A percentile compares a stretch with the other conserved stretches of the same genome.
Evolutionary conservation across 1,140 invertebrate species (phyloP).

Genomic region (Cataglyphis hispanica): DNA sequence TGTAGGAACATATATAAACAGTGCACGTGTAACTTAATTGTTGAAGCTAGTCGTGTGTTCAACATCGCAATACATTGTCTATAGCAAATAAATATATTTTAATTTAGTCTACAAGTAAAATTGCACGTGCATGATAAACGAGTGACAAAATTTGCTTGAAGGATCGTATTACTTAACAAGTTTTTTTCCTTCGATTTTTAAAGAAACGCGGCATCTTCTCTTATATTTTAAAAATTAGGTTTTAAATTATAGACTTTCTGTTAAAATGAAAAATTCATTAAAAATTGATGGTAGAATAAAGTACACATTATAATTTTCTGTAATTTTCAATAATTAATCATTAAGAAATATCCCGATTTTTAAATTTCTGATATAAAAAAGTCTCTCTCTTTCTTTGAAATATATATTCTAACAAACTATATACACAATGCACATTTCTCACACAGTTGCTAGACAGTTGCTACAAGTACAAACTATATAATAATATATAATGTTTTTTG

Average conservation of each 20-base stretch:
- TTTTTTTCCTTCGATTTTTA: not conserved
- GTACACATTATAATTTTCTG: not conserved
- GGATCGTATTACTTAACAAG: not conserved
- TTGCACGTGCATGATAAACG: not conserved
- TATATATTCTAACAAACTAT: no score
- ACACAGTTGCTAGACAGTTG: not conserved
- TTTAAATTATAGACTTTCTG: not conserved
- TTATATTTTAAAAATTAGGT: not conserved
- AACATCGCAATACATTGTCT: not conserved
- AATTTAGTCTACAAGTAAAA: not conserved
- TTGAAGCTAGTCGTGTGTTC: not conserved
- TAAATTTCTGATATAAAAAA: no score
- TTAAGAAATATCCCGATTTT: not conserved
- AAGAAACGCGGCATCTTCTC: not conserved
- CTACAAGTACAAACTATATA: not conserved
- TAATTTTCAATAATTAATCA: not conserved
- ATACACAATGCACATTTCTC: not conserved
- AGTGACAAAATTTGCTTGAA: not conserved
- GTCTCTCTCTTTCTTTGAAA: no score
- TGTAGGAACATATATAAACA: slow-evolving; percentile 7
- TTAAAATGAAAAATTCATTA: not conserved
- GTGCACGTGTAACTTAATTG: slow-evolving; percentile 23
- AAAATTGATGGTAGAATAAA: not conserved
- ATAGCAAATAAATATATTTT: slow-evolving; percentile 22
- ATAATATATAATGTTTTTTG: not conserved